A percentile compares a stretch with the other conserved stretches of the same genome.
These are phyloP conservation scores for Tipula confusa DNA, from an alignment of 2,888 invertebrate species.

Conservation along the genomic window DNA sequence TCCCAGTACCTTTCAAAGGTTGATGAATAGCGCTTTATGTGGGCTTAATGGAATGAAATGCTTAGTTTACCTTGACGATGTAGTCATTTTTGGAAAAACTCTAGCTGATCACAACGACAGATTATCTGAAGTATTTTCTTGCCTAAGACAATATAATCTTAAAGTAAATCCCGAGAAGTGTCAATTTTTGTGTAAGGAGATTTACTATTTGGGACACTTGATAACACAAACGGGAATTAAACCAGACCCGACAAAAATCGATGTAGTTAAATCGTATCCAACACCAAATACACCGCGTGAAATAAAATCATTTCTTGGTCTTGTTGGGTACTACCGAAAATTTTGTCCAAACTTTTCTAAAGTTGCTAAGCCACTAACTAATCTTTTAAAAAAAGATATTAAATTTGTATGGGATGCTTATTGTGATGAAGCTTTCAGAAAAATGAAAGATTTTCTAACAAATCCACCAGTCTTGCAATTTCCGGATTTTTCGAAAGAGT, in stretches of 20 bases:
- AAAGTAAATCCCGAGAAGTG: no score
- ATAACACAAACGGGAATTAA: not conserved
- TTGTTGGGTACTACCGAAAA: no score
- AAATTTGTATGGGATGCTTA: not conserved
- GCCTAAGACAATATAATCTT: not conserved
- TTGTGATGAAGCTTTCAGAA: constrained; percentile 31
- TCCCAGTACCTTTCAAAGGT: not conserved
- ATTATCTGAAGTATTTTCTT: not conserved
- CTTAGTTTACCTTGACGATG: no score
- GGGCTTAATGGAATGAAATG: not conserved
- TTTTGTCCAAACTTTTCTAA: not conserved
- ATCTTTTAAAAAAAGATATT: not conserved
- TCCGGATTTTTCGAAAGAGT: constrained; percentile 39
- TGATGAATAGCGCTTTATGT: not conserved
- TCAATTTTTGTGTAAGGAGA: no score
- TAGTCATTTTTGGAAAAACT: no score
- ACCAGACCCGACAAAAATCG: no score
- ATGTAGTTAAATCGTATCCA: no score
- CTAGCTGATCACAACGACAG: not conserved
- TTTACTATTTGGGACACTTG: no score
- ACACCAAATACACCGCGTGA: no score
- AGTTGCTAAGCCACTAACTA: not conserved
- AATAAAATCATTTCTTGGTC: not conserved
- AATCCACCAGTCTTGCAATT: constrained; percentile 32
- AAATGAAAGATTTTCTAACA: constrained; percentile 27